Evolutionary conservation across 2,888 invertebrate genomes (phyloP).

Genomic region (Agriopis leucophaearia): DNA sequence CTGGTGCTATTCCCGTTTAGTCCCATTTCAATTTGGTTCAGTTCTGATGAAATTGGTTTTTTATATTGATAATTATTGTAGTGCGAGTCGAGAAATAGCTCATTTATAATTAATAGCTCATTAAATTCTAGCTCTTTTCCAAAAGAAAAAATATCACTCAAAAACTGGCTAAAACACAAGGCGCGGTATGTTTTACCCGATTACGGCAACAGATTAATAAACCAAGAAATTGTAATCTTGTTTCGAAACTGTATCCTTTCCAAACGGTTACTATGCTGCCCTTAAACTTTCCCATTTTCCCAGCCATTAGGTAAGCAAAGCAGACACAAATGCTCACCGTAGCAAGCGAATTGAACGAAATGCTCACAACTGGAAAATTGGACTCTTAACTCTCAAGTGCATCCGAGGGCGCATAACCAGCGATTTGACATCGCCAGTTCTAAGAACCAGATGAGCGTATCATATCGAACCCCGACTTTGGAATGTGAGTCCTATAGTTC

Average conservation of each 20-base stretch:
- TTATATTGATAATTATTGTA: no score
- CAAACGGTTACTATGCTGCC: conserved; percentile 1
- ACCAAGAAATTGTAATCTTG: no score
- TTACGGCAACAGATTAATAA: no score
- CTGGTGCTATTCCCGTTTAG: no score
- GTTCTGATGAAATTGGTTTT: no score
- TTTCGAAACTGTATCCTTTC: neutral
- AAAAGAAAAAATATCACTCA: no score
- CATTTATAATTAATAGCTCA: no score
- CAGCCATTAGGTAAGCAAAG: conserved; percentile 29
- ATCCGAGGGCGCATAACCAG: conserved; percentile 49
- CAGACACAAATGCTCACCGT: conserved; percentile 44
- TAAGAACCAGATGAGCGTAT: neutral
- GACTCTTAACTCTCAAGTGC: conserved; percentile 52
- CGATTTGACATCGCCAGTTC: conserved; percentile 46
- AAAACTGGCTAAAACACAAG: no score
- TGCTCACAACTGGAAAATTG: conserved; percentile 60
- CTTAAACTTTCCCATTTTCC: conserved; percentile 23
- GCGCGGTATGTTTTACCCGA: no score
- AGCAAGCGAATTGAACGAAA: conserved; percentile 37
- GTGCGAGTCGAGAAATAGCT: no score
- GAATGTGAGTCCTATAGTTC: neutral
- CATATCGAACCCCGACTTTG: neutral
- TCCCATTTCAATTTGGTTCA: no score
- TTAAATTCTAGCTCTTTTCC: no score